Evolutionary conservation across 2,888 invertebrate genomes (phyloP), one percentile per base, ranked within the genome.

Genomic region (Drosophila emarginata): DNA sequence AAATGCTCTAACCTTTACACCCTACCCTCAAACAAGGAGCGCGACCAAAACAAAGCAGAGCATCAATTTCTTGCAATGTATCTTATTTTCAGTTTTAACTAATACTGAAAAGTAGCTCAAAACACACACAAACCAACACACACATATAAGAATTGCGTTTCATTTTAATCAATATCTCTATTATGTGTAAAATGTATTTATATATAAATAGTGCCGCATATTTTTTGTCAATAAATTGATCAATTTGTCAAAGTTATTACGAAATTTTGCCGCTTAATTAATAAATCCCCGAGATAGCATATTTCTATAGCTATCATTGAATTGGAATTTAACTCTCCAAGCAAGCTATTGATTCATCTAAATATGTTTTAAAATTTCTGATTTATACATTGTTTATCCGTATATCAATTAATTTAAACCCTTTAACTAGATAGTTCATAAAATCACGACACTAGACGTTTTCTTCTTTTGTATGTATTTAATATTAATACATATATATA

Each of bases 181-280:
- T 70, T 69, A 63, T 40, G 45, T 45, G 45, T 54, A 15, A 36
- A 54, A 26, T 52, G 52, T 52, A 52, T 52, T 65, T 82, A 77
- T 76, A 77, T 65, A 67, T 54, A 70, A 72, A 58, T 56, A 76
- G 64, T 51, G 68, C 57, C 72, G 74, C 76, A 80, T 75, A 74
- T 79, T 65, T 67, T 63, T 67, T 83, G 72, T 83, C 72, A 82
- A 86, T 84, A 86, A 82, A 80, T 52, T 26, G 40, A 75, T 75
- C 50, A 28, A 56, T 58, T 64, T 72, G 72, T 69, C 56, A 57
- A 69, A 45, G 21, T 56, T 12, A 39, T 26, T 23, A 11, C 15
- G 3, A 18, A 54, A 26, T 26, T 6, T 26, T 21, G 14, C 1
- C 4, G 4, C 23, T 23, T 36, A n/a, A 40, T 7, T 18, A 26